phyloP scores from a whole-genome alignment of 1,140 invertebrate genomes.

The Heliconius melpomene region DNA sequence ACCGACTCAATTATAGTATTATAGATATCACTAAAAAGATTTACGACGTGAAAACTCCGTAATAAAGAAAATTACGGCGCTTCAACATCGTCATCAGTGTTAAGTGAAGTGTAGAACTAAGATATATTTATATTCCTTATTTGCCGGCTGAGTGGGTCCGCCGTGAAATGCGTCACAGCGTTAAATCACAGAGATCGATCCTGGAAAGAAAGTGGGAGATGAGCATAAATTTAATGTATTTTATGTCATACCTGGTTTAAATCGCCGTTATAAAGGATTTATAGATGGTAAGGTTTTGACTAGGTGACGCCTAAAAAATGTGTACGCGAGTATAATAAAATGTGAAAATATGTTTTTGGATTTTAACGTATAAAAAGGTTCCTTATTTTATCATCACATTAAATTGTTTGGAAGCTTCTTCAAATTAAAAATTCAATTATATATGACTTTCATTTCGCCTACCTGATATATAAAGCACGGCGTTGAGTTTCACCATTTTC shows the following conservation, averaged over 20 bases:
- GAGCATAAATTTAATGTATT: constrained; percentile 25
- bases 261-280: not conserved
- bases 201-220: constrained; percentile 16
- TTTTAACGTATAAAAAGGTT: too few relatives aligned
- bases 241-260: constrained; percentile 6
- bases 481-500: too few relatives aligned
- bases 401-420: too few relatives aligned
- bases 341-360: too few relatives aligned
- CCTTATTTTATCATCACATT: too few relatives aligned
- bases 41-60: not conserved
- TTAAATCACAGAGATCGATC: constrained; percentile 30
- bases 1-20: too few relatives aligned
- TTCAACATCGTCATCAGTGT: constrained; percentile 24
- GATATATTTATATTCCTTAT: constrained; percentile 32
- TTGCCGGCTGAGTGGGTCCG: constrained; percentile 21
- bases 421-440: too few relatives aligned
- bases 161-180: constrained; percentile 28
- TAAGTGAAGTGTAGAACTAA: constrained; percentile 28
- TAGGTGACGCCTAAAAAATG: not conserved
- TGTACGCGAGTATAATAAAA: too few relatives aligned
- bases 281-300: not conserved
- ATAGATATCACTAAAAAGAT: not conserved
- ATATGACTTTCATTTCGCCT: too few relatives aligned
- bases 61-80: constrained; percentile 1
- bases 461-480: too few relatives aligned